phyloP scores from a whole-genome alignment of 2,888 invertebrate species.

The Homarus gammarus region DNA sequence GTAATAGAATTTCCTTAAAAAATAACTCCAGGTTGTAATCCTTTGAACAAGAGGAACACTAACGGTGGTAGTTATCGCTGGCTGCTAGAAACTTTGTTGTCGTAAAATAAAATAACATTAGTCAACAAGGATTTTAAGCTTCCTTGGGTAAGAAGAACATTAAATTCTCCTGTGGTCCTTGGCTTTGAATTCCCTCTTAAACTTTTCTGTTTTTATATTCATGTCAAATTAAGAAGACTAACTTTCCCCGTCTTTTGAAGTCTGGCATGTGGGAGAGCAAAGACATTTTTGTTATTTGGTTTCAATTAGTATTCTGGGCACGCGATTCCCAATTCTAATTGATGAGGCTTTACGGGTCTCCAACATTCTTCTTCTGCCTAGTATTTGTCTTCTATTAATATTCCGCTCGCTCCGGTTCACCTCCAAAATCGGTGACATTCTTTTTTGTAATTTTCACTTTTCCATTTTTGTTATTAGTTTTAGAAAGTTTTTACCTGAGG shows the following conservation, averaged over 20 bases:
- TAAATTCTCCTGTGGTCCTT: neutral
- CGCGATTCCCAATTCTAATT: neutral
- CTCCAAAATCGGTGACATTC: neutral
- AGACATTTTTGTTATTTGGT: neutral
- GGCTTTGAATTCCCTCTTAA: too few species aligned
- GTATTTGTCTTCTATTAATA: conserved; percentile 31
- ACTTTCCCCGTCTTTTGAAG: neutral
- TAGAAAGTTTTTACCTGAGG: neutral
- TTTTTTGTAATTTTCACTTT: neutral
- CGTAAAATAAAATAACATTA: neutral
- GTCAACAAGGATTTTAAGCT: neutral
- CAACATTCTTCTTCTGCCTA: neutral
- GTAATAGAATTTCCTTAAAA: too few species aligned
- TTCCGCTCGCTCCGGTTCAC: conserved; percentile 18
- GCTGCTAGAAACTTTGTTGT: too few species aligned
- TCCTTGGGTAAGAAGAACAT: neutral
- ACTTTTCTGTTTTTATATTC: neutral
- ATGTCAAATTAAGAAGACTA: neutral
- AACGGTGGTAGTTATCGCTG: too few species aligned
- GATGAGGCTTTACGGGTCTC: neutral
- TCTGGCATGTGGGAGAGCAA: neutral
- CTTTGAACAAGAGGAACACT: too few species aligned
- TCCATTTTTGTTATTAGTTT: neutral
- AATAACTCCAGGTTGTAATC: too few species aligned
- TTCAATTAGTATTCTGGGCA: neutral